These are phyloP conservation scores for Aleadryas rufinucha DNA, from an alignment of 2,113 vertebrate species.

Conservation along the genomic window DNA sequence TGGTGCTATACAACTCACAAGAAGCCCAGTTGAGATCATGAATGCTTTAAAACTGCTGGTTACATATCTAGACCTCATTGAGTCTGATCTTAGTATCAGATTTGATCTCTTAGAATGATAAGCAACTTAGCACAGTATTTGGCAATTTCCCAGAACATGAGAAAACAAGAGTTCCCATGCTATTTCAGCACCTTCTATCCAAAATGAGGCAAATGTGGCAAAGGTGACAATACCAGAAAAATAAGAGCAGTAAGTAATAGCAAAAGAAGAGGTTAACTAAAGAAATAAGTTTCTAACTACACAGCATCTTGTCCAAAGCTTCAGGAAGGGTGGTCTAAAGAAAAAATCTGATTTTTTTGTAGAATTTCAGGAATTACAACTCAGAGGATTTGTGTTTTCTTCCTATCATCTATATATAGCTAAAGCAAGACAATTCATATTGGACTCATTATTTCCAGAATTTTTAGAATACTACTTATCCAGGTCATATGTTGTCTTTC, in stretches of 20 bases:
- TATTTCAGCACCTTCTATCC: neutral
- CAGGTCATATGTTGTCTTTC: neutral
- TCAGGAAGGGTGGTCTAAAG: neutral
- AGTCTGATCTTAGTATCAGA: neutral
- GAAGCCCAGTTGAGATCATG: neutral
- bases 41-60: neutral
- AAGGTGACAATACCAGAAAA: neutral
- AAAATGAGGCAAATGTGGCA: neutral
- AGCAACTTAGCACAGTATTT: neutral
- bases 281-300: neutral
- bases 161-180: neutral
- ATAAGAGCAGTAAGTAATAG: neutral
- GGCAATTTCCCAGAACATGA: neutral
- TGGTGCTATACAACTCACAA: neutral
- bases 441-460: neutral
- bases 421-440: neutral
- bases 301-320: neutral
- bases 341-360: neutral
- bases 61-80: neutral
- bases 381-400: neutral
- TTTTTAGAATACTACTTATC: neutral
- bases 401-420: neutral
- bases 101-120: neutral
- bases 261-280: neutral
- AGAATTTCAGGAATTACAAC: neutral